phyloP scores from a whole-genome alignment of 2,888 invertebrate genomes.

The Noctua pronuba region DNA sequence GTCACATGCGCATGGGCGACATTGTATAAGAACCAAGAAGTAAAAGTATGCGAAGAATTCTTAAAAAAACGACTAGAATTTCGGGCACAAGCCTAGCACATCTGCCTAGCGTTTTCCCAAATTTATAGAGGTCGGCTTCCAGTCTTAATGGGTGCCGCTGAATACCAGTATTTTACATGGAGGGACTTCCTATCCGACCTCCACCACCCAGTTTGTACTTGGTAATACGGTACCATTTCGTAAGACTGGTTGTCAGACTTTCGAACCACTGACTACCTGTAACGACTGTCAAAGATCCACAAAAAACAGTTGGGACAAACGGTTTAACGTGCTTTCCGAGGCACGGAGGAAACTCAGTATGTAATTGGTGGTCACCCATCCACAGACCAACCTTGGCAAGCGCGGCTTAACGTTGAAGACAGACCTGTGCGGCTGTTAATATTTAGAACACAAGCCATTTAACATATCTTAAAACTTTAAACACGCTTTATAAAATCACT shows the following conservation, averaged over 20 bases:
- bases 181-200: background rate
- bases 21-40: background rate
- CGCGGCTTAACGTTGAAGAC: background rate
- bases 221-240: background rate
- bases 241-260: background rate
- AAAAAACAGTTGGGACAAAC: background rate
- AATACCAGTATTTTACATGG: background rate
- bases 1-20: too few relatives aligned
- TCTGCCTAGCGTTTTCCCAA: background rate
- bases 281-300: background rate
- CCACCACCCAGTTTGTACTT: background rate
- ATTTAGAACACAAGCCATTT: background rate
- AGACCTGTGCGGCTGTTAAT: background rate
- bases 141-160: background rate
- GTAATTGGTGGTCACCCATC: background rate
- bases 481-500: conserved; percentile 11
- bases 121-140: background rate
- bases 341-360: background rate
- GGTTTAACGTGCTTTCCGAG: background rate
- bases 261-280: background rate
- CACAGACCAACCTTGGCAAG: background rate
- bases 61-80: background rate
- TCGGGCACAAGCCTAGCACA: background rate
- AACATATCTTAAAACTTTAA: background rate
- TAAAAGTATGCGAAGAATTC: background rate